Evolutionary conservation across 2,797 vertebrate species (phyloP), one percentile per base, ranked within the genome.

Genomic region (Lates japonicus): DNA sequence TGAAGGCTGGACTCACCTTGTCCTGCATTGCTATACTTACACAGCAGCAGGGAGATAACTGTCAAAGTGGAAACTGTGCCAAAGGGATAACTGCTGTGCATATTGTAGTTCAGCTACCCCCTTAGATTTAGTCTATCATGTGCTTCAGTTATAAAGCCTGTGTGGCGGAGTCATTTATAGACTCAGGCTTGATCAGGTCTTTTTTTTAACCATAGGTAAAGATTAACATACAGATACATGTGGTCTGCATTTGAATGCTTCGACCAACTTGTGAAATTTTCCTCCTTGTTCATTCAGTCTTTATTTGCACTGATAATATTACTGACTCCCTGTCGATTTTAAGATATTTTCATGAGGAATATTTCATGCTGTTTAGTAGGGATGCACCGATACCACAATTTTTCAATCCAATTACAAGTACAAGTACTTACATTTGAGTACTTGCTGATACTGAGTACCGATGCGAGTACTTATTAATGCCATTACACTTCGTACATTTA

Each of bases 1-100:
- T 92, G 90, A 95, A 95, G 94, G 91, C 93, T 93, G 90, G 80
- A 77, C 85, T 95, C 93, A 94, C 93, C 94, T 95, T 95, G 94
- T 91, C 93, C 92, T 92, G 90, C 72, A 93, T 94, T 85, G 78
- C 84, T 88, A 71, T 72, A 86, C 82, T 90, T 78, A 74, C 74
- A 78, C 79, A 55, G 81, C 13, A 71, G 65, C 62, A 41, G 75
- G 41, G 57, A 84, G 80, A 79, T 70, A 66, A 75, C 71, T 81
- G 86, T 83, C 88, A 80, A 79, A 88, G 81, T 81, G 74, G 62
- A 91, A 91, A 88, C 76, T 91, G 78, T 90, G 89, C 81, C 90
- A 93, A 70, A 73, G 70, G 81, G 71, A 63, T 41, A 65, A 76
- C 81, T 52, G 74, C 70, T 61, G 57, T 66, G 74, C 42, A 52